Evolutionary conservation across 1,140 invertebrate species (phyloP), one percentile per base, ranked within the genome.

Genomic region (Trypoxylus dichotomus): DNA sequence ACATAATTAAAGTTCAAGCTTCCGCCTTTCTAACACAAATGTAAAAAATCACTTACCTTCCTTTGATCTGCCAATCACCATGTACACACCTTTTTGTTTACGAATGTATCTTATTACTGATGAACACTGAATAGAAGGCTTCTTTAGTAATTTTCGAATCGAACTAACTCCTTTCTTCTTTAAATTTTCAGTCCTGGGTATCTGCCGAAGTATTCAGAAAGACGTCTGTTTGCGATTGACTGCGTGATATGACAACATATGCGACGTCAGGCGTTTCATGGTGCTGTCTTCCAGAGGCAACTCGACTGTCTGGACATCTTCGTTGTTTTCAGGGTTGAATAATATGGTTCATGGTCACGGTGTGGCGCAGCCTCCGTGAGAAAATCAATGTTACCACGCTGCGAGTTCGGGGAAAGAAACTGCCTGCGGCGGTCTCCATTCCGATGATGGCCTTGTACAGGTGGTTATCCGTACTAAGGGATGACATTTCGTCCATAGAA

Each of bases 251-350:
- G 32, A 37, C 5, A 37, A 37, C 32, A 5, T 37, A 37, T 37
- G 3, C 32, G 32, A 37, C 32, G 32, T 37, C 32, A 37, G 3
- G 47, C 2, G 5, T 19, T 6, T 54, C 47, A 54, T 54, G 15
- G 1, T 19, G 15, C 15, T 6, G 1, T n/a, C 47, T n/a, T 54
- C 47, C 15, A 5, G 47, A 19, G 6, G 19, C 47, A n/a, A 54
- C 47, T 19, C 47, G 6, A n/a, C 47, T 15, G 47, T 54, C 47
- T 54, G 47, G 47, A 54, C 47, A 19, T 19, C 47, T n/a, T n/a
- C 47, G 47, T 54, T 54, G 19, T 54, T 54, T 54, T 54, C 47
- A 54, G 47, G 47, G 47, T 54, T 54, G 47, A 54, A 54, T 54
- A 54, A 54, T 54, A 54, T 54, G 47, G 47, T 54, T 54, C 47